Evolutionary conservation across 2,113 vertebrate genomes (phyloP).

Genomic region (Scomber japonicus): DNA sequence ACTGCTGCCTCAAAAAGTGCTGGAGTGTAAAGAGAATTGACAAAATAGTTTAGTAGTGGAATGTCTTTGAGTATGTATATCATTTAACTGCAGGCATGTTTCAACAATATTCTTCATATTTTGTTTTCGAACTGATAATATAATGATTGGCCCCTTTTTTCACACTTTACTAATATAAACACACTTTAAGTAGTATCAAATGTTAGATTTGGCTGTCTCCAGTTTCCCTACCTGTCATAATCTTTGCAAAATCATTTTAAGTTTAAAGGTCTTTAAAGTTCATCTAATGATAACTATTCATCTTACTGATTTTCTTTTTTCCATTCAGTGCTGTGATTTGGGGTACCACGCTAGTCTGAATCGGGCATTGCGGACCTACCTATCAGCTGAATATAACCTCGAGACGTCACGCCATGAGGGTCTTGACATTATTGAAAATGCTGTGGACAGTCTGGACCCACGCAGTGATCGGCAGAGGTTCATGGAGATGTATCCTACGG

Average conservation of each 20-base stretch:
- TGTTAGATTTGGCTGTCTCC: not conserved
- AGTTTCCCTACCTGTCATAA: not conserved
- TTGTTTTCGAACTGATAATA: too few species aligned
- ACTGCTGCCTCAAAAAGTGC: conserved; percentile 13
- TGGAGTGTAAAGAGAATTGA: not conserved
- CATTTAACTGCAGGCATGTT: too few species aligned
- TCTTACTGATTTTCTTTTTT: not conserved
- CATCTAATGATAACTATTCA: not conserved
- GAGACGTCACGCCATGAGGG: conserved; percentile 99
- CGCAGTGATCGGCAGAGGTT: conserved; percentile 97
- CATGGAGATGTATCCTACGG: conserved; percentile 97
- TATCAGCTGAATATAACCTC: conserved; percentile 98
- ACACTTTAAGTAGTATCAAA: too few species aligned
- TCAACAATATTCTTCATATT: too few species aligned
- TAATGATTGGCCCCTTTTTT: too few species aligned
- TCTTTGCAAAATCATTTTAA: too few species aligned
- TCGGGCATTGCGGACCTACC: conserved; percentile 95
- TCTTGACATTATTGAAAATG: conserved; percentile 98
- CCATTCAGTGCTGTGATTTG: conserved; percentile 94
- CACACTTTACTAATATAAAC: too few species aligned
- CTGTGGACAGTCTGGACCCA: conserved; percentile 96
- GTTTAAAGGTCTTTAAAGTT: too few species aligned
- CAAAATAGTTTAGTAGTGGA: not conserved
- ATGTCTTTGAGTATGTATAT: not conserved
- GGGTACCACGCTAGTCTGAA: conserved; percentile 98